Evolutionary conservation across 2,113 vertebrate genomes (phyloP).

Genomic region (Ariopsis seemanni): DNA sequence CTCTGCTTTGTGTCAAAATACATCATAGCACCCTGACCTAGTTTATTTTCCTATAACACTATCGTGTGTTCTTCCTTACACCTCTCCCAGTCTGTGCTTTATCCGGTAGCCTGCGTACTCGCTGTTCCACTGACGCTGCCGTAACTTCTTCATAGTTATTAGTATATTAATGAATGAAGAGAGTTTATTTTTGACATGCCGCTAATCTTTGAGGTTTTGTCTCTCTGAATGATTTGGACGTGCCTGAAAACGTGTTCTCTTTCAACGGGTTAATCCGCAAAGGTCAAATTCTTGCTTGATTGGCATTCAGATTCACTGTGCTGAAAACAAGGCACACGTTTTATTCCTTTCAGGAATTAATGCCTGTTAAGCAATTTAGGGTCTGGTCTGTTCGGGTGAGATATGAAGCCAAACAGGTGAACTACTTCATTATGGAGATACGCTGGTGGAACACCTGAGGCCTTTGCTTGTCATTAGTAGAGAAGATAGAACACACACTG

Average conservation of each 20-base stretch:
- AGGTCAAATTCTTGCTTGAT: slow-evolving; percentile 30
- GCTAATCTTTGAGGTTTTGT: not conserved
- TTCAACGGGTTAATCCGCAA: not conserved
- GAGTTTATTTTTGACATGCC: not conserved
- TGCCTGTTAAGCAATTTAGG: slow-evolving; percentile 10
- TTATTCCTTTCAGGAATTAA: slow-evolving; percentile 21
- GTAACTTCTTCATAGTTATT: not conserved
- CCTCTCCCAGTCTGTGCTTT: not conserved
- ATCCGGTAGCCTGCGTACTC: not conserved
- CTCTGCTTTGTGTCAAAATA: not conserved
- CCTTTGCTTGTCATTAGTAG: slow-evolving; percentile 43
- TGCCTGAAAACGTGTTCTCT: not conserved
- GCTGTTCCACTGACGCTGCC: not conserved
- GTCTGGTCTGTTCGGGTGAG: slow-evolving; percentile 26
- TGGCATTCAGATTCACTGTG: not conserved
- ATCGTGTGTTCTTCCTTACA: not conserved
- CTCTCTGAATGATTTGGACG: not conserved
- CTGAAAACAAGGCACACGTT: not conserved
- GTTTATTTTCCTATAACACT: not conserved
- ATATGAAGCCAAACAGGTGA: slow-evolving; percentile 32
- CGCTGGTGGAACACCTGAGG: slow-evolving; percentile 25
- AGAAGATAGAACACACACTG: slow-evolving; percentile 37
- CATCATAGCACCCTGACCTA: not conserved
- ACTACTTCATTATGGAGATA: slow-evolving; percentile 28
- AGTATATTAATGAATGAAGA: not conserved